Evolutionary conservation across 2,888 invertebrate species (phyloP), one percentile per base, ranked within the genome.

Genomic region (Noctua comes): DNA sequence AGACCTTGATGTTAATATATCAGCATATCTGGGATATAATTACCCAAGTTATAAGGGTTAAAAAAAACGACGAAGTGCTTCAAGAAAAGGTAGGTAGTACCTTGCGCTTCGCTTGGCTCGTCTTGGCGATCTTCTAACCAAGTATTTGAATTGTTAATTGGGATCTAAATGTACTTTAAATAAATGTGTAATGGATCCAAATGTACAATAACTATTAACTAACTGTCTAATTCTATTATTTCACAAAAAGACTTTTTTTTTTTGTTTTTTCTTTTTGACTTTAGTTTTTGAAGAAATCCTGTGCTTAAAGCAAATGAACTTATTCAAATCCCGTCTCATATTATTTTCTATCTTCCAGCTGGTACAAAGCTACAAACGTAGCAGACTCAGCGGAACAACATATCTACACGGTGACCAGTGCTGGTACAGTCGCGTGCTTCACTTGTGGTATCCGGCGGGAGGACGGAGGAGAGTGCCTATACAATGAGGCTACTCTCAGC

Each of bases 301-400:
- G 2, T n/a, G 13, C 0, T n/a, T 10, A 18, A 48, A n/a, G 21
- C 4, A 36, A n/a, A 27, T 21, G 0, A n/a, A 3, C 21, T 43
- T 16, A 4, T 10, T 10, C 24, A 6, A 16, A 27, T 18, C 10
- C 0, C 48, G 7, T 40, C n/a, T 13, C 0, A n/a, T 18, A 59
- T 18, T 57, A 59, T 18, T 57, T 51, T 59, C 0, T 64, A 0
- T 51, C 5, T 91, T 91, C 7, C 95, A 99, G 99, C 79, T 99
- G 99, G 97, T 99, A 98, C 95, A 97, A 98, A 88, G 99, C 99
- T 0, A 99, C 98, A 48, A 97, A 97, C 11, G 98, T 97, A 84
- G 96, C 97, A 21, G 98, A 98, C 92, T 98, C 99, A 0, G 97
- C 98, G 7, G 97, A 98, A 76, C 97, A 98, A 90, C 99, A 99